These are phyloP conservation scores for Panthera uncia DNA, from an alignment of 2,113 vertebrate species.

Conservation along the genomic window DNA sequence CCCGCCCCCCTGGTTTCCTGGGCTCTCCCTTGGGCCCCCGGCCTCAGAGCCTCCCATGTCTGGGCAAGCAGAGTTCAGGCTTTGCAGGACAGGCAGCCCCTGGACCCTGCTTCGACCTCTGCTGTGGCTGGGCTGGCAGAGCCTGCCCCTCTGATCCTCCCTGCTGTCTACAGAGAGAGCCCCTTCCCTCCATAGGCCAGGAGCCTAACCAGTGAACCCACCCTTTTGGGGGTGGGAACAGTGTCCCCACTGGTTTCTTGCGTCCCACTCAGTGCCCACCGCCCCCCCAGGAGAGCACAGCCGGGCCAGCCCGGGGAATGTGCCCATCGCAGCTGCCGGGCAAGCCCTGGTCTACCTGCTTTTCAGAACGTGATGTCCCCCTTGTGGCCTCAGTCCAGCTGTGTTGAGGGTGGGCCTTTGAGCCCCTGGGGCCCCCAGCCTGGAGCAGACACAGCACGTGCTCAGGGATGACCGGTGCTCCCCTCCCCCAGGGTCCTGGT, in stretches of 20 bases:
- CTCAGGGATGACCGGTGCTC: background rate
- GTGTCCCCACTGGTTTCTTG: background rate
- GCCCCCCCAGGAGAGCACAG: background rate
- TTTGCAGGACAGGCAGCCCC: background rate
- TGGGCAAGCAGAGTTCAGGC: background rate
- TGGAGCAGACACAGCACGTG: background rate
- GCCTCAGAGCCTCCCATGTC: background rate
- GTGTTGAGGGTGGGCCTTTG: background rate
- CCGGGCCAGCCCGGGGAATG: fast-evolving
- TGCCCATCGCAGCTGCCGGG: too few species aligned
- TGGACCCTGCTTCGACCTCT: background rate
- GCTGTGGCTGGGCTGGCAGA: background rate
- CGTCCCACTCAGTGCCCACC: background rate
- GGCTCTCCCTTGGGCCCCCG: too few species aligned
- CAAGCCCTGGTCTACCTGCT: background rate
- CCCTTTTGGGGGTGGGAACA: background rate
- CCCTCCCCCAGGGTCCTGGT: background rate
- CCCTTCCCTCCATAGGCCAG: background rate
- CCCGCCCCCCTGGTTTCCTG: background rate
- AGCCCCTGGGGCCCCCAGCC: background rate
- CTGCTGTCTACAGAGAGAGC: background rate
- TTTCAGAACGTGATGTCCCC: background rate
- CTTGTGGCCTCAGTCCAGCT: fast-evolving
- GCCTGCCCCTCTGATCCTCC: too few species aligned
- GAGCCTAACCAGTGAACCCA: background rate